Conservation (phyloP, 2,888 invertebrate species). For the Cosmia trapezina region DNA sequence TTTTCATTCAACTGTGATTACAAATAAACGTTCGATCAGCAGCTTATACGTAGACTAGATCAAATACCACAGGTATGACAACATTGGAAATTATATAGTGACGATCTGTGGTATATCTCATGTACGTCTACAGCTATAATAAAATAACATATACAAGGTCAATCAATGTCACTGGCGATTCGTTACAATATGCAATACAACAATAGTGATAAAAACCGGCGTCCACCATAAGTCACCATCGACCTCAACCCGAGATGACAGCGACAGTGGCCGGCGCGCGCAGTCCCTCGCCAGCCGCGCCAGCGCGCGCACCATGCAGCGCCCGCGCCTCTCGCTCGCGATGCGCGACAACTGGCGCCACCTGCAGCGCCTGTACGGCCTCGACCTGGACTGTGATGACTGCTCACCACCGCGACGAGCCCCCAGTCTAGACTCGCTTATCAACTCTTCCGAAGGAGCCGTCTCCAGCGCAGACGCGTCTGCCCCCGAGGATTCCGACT, state of each 20-base stretch:
- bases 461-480: slow-evolving; percentile 91
- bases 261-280: slow-evolving; percentile 70
- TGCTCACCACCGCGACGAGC: slow-evolving; percentile 83
- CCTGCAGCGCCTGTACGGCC: slow-evolving; percentile 87
- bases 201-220: slow-evolving; percentile 57
- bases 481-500: slow-evolving; percentile 91
- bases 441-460: slow-evolving; percentile 92
- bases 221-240: slow-evolving; percentile 68
- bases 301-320: slow-evolving; percentile 89
- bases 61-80: slow-evolving; percentile 13
- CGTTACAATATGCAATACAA: slow-evolving; percentile 48
- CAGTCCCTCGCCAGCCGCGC: slow-evolving; percentile 84
- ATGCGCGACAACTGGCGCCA: slow-evolving; percentile 91
- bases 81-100: slow-evolving; percentile 34
- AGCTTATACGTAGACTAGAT: slow-evolving; percentile 15
- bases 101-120: slow-evolving; percentile 42
- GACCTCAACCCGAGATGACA: slow-evolving; percentile 67
- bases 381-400: slow-evolving; percentile 83
- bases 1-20: slow-evolving; percentile 26
- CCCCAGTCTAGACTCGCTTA: slow-evolving; percentile 92
- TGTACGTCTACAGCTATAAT: slow-evolving; percentile 13
- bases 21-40: slow-evolving; percentile 13
- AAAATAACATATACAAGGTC: slow-evolving; percentile 55
- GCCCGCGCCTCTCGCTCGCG: slow-evolving; percentile 88
- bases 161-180: slow-evolving; percentile 55